Conservation (phyloP, 2,113 vertebrate species). For the Tretioscincus oriximinensis region DNA sequence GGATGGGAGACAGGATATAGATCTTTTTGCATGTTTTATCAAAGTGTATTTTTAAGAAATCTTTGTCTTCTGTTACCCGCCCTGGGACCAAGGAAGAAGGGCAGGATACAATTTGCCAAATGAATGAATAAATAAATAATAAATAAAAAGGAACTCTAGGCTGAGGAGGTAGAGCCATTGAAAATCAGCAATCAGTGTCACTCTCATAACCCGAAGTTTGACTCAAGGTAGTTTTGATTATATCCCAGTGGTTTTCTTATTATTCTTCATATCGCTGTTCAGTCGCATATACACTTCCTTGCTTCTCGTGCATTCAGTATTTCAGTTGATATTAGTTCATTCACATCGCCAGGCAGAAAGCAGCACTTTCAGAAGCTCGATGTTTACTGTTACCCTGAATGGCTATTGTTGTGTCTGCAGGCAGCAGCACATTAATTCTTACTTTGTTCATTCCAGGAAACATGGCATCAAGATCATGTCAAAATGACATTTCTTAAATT, state of each 20-base stretch:
- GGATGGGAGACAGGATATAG: too few species aligned
- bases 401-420: not conserved
- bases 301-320: not conserved
- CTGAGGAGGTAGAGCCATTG: not conserved
- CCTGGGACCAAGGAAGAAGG: too few species aligned
- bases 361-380: not conserved
- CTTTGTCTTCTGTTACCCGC: too few species aligned
- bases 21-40: too few species aligned
- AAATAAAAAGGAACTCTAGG: not conserved
- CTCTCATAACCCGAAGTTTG: too few species aligned
- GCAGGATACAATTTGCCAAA: too few species aligned
- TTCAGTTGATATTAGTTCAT: not conserved
- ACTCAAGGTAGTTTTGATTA: too few species aligned
- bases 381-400: not conserved
- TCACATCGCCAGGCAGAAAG: not conserved
- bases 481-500: not conserved
- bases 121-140: too few species aligned
- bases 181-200: not conserved
- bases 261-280: not conserved
- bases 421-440: not conserved
- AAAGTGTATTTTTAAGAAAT: too few species aligned
- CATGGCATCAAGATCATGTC: not conserved
- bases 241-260: not conserved
- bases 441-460: not conserved
- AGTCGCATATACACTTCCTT: not conserved